A percentile compares a stretch with the other conserved stretches of the same genome.
These are phyloP conservation scores for Dendrocopos noguchii DNA, from an alignment of 2,113 vertebrate genomes.

Conservation along the genomic window DNA sequence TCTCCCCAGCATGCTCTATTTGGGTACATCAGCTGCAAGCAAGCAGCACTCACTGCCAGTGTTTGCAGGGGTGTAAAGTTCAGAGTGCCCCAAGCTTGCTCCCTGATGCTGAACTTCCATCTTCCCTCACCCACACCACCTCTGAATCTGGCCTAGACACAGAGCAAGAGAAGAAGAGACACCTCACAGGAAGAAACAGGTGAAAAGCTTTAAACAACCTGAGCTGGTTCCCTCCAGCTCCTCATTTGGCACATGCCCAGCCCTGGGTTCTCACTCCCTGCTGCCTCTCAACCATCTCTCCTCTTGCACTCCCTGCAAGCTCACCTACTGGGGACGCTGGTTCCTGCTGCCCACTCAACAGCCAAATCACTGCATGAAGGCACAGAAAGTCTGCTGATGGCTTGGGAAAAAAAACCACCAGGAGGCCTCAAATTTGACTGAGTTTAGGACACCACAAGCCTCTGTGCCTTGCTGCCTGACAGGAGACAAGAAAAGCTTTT, in stretches of 20 bases:
- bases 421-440: accelerated
- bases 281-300: not conserved
- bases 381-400: not conserved
- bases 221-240: not conserved
- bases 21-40: not conserved
- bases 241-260: not conserved
- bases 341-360: not conserved
- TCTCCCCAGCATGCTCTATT: not conserved
- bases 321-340: not conserved
- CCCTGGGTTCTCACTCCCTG: not conserved
- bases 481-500: not conserved
- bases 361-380: not conserved
- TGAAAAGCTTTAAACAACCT: not conserved
- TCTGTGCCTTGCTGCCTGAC: not conserved
- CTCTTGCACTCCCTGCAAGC: accelerated
- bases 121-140: not conserved
- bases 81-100: not conserved
- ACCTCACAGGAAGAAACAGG: not conserved
- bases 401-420: not conserved
- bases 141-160: not conserved
- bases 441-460: not conserved
- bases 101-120: not conserved
- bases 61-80: not conserved
- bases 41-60: not conserved
- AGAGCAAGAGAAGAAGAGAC: not conserved